Evolutionary conservation across 1,140 invertebrate genomes (phyloP), one percentile per base, ranked within the genome.

Genomic region (Bicyclus anynana): DNA sequence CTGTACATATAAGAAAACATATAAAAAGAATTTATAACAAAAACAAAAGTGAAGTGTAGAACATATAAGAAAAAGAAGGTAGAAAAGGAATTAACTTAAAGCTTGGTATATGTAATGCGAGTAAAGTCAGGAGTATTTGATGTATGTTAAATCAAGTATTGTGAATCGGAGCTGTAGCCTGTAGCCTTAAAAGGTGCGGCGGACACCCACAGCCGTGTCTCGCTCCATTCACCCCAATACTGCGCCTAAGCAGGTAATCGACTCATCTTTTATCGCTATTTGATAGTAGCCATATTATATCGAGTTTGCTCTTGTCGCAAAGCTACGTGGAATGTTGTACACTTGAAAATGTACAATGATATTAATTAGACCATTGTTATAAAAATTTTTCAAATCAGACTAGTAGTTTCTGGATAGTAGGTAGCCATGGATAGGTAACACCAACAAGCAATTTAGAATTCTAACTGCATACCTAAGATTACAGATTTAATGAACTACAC

Each of bases 251-350:
- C 66, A 65, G 69, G 67, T 74, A 75, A 77, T 80, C 74, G 74
- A 77, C 73, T 74, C 66, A 67, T 74, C 66, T 68, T 77, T 80
- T 80, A 76, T 69, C 58, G 71, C 69, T 51, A 46, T 70, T 77
- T 77, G 67, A 77, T 76, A 65, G 73, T 59, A 50, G 58, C 56
- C 58, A 69, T 78, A 75, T 54, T 53, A 52, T 62, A 46, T 49
- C 46, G 26, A 21, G 51, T 33, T 54, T 13, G 35, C 49, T 17
- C 38, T 52, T 57, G 55, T 35, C 40, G 44, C 46, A 27, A 6
- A 21, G 14, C 16, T 23, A 27, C 38, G 27, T 38, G 20, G 40
- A 47, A 47, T 44, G 29, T 18, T 18, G 16, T 46, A 40, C 55
- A 62, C 58, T 57, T 62, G 69, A 61, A 66, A 65, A 46, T 57